A percentile compares a stretch with the other conserved stretches of the same genome.
These are phyloP conservation scores for Aspidiotus destructor DNA, from an alignment of 2,888 invertebrate species.

Conservation along the genomic window DNA sequence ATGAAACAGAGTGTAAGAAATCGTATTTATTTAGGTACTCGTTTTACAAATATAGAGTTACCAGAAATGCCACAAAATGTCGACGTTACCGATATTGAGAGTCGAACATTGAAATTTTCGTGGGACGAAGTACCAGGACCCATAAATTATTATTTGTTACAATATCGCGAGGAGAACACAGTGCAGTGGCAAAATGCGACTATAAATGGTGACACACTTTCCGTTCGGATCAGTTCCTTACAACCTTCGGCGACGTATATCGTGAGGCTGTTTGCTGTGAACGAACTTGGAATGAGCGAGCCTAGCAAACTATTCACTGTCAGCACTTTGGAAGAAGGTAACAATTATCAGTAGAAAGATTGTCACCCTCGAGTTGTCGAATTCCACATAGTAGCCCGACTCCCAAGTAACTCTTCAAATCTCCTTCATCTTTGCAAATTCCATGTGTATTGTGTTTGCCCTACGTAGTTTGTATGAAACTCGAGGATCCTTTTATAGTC, in stretches of 20 bases:
- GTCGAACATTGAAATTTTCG: slow-evolving; percentile 42
- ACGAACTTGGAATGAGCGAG: slow-evolving; percentile 69
- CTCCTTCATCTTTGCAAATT: too few species aligned
- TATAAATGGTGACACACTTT: slow-evolving; percentile 32
- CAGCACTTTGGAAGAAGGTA: slow-evolving; percentile 75
- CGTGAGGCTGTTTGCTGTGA: slow-evolving; percentile 70
- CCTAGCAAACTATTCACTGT: slow-evolving; percentile 66
- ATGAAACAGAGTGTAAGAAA: not conserved
- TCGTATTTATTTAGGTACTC: not conserved
- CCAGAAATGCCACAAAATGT: slow-evolving; percentile 44
- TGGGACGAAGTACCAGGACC: slow-evolving; percentile 44
- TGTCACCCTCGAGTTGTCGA: too few species aligned
- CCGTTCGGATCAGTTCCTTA: slow-evolving; percentile 42
- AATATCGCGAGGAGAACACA: slow-evolving; percentile 41
- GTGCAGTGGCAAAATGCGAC: slow-evolving; percentile 36
- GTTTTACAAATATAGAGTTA: slow-evolving; percentile 40
- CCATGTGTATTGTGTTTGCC: too few species aligned
- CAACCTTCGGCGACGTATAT: slow-evolving; percentile 75
- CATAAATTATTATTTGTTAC: slow-evolving; percentile 42
- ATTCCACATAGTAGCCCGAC: too few species aligned
- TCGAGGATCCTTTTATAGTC: not conserved
- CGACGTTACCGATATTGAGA: slow-evolving; percentile 42
- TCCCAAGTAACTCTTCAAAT: too few species aligned
- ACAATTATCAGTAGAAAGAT: not conserved
- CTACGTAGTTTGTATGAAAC: too few species aligned